These are phyloP conservation scores for Tupiocoris notatus DNA, from an alignment of 2,888 invertebrate genomes.

Conservation along the genomic window DNA sequence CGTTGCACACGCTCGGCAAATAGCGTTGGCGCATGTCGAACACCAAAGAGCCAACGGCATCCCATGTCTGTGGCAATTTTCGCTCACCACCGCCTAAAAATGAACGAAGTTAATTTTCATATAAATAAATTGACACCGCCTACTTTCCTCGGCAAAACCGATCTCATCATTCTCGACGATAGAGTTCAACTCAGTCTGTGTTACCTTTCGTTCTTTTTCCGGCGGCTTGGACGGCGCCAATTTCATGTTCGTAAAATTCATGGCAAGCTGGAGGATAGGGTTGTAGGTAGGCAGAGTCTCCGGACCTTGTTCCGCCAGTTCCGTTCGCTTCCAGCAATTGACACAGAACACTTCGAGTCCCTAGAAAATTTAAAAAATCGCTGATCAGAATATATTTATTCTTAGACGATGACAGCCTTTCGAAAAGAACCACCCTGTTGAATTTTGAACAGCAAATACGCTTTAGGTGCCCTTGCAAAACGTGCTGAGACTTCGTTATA, in stretches of 20 bases:
- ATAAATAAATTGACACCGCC: no score
- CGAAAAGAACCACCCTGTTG: no score
- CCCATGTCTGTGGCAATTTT: slow-evolving; percentile 70
- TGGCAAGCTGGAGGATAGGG: slow-evolving; percentile 66
- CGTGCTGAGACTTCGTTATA: no score
- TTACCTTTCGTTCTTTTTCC: slow-evolving; percentile 57
- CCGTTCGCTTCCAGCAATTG: slow-evolving; percentile 73
- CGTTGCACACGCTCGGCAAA: slow-evolving; percentile 68
- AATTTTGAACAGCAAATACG: no score
- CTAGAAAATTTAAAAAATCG: no score
- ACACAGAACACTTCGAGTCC: slow-evolving; percentile 64
- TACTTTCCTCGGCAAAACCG: no score
- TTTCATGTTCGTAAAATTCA: slow-evolving; percentile 63
- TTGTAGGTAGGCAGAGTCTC: slow-evolving; percentile 68
- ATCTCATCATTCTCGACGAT: no score
- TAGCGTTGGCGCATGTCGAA: slow-evolving; percentile 63
- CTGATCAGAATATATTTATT: no score
- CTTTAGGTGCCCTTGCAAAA: no score
- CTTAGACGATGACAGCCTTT: no score
- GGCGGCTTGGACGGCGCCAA: slow-evolving; percentile 56
- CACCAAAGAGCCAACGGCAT: slow-evolving; percentile 73
- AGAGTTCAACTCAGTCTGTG: no score
- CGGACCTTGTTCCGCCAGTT: slow-evolving; percentile 65
- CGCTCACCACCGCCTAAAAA: slow-evolving; percentile 52
- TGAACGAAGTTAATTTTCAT: background rate